phyloP scores from a whole-genome alignment of 2,113 vertebrate species.

The Myotis lucifugus region DNA sequence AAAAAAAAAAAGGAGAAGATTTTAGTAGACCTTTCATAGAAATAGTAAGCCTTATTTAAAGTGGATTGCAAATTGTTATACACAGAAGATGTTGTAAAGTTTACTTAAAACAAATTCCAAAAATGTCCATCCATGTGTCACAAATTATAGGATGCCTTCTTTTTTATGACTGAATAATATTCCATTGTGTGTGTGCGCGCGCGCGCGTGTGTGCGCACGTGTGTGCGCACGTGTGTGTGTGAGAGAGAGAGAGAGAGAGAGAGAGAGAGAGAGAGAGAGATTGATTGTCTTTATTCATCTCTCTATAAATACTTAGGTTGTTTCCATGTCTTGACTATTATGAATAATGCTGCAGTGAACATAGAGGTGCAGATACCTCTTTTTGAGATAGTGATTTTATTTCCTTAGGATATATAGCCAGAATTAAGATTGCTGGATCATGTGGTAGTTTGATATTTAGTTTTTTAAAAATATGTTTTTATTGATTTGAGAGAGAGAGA shows the following conservation, averaged over 20 bases:
- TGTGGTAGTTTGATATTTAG: background rate
- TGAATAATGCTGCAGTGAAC: background rate
- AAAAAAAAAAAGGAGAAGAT: background rate
- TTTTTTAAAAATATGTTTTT: background rate
- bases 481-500: no score
- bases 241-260: no score
- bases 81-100: background rate
- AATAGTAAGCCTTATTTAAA: constrained; percentile 11
- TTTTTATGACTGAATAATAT: background rate
- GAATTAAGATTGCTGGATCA: background rate
- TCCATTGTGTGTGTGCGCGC: background rate
- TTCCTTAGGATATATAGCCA: background rate
- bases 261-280: no score
- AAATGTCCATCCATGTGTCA: background rate
- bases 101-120: background rate
- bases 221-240: no score
- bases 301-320: background rate
- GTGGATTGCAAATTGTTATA: background rate
- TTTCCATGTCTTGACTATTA: background rate
- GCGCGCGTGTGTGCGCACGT: no score
- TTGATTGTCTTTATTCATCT: background rate
- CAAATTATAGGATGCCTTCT: background rate
- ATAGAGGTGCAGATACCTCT: background rate
- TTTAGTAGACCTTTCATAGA: background rate
- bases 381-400: background rate